Percentiles rank a stretch among this genome's conserved stretches.
Evolutionary conservation across 2,797 vertebrate species (phyloP).

Genomic region (Pseudochaenichthys georgianus): DNA sequence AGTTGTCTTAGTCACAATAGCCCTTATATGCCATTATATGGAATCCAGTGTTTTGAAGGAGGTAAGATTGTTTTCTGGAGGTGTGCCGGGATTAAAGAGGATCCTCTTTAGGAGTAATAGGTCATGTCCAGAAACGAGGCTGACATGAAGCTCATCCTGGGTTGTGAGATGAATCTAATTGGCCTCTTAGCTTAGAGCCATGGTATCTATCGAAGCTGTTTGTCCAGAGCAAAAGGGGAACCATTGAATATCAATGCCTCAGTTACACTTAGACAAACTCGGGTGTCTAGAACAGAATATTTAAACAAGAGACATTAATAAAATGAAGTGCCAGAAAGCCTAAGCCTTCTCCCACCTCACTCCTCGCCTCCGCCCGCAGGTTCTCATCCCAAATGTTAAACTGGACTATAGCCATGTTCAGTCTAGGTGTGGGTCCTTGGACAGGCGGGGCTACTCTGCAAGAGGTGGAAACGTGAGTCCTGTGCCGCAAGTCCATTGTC

Average conservation of each 20-base stretch:
- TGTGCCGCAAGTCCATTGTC: constrained; percentile 65
- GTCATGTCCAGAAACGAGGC: not conserved
- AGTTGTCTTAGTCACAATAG: too few species aligned
- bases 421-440: constrained; percentile 86
- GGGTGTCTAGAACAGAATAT: not conserved
- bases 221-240: constrained; percentile 15
- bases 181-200: constrained; percentile 1
- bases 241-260: constrained; percentile 2
- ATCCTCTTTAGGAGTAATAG: not conserved
- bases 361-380: constrained; percentile 79
- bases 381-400: constrained; percentile 84
- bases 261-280: not conserved
- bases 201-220: constrained; percentile 6
- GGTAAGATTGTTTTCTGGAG: not conserved
- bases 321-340: constrained; percentile 43
- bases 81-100: not conserved
- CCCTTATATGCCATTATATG: too few species aligned
- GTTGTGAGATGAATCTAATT: not conserved
- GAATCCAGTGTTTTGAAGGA: not conserved
- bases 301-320: constrained; percentile 27
- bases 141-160: not conserved
- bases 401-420: constrained; percentile 87
- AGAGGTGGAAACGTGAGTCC: constrained; percentile 85
- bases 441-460: constrained; percentile 81
- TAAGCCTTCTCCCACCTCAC: constrained; percentile 59